A percentile compares a stretch with the other conserved stretches of the same genome.
phyloP scores from a whole-genome alignment of 2,797 vertebrate species.

The Epinephelus awoara region DNA sequence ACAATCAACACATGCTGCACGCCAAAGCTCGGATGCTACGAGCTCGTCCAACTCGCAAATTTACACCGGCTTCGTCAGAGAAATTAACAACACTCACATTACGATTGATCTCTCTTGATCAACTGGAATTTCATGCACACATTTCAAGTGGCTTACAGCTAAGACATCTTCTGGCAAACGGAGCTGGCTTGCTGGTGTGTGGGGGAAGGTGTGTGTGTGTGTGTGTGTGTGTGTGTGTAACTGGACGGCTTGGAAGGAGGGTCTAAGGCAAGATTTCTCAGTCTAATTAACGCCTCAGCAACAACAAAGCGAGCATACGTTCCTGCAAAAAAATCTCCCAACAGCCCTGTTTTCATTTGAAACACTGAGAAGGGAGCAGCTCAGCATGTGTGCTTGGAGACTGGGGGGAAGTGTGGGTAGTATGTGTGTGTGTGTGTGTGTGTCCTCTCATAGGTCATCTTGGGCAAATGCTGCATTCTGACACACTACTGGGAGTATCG shows the following conservation, averaged over 20 bases:
- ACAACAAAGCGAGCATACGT: conserved; percentile 64
- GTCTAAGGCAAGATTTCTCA: conserved; percentile 67
- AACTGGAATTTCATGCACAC: conserved; percentile 60
- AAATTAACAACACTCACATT: conserved; percentile 56
- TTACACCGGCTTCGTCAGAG: conserved; percentile 27
- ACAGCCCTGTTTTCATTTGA: conserved; percentile 55
- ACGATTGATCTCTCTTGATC: conserved; percentile 63
- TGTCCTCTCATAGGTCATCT: conserved; percentile 39
- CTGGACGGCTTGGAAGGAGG: conserved; percentile 66
- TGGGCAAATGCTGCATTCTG: conserved; percentile 35
- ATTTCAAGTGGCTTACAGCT: conserved; percentile 66
- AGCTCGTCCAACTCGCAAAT: conserved; percentile 47
- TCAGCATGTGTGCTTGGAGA: conserved; percentile 48
- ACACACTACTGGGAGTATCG: conserved; percentile 24
- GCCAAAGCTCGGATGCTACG: conserved; percentile 39
- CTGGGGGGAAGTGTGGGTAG: conserved; percentile 22
- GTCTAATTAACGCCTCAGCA: conserved; percentile 77
- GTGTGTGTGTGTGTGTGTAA: conserved; percentile 41
- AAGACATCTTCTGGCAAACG: conserved; percentile 63
- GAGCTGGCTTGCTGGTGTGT: conserved; percentile 39
- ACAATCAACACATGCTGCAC: conserved; percentile 51
- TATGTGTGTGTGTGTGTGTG: conserved; percentile 5
- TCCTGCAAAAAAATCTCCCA: conserved; percentile 65
- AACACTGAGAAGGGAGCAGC: conserved; percentile 43
- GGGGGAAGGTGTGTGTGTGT: conserved; percentile 24